These are phyloP conservation scores for Tholera decimalis DNA, from an alignment of 2,888 invertebrate genomes.

Conservation along the genomic window DNA sequence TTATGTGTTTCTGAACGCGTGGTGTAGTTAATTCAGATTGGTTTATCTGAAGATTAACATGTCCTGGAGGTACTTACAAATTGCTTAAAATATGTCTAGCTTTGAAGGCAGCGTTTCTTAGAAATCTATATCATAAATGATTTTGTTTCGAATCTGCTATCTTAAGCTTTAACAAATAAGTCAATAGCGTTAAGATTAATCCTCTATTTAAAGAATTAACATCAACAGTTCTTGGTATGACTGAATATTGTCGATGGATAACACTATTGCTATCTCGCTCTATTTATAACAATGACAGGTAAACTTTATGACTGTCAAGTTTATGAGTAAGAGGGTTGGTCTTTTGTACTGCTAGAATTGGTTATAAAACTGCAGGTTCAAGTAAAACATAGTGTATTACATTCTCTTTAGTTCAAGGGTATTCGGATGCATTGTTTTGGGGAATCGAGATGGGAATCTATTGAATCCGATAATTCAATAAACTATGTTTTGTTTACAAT, in stretches of 20 bases:
- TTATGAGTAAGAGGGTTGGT: constrained; percentile 22
- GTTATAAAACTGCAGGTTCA: constrained; percentile 7
- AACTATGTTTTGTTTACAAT: background rate
- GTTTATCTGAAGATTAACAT: constrained; percentile 23
- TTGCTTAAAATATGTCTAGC: background rate
- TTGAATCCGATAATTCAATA: background rate
- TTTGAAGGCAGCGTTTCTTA: constrained; percentile 14
- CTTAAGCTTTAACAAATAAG: constrained; percentile 8
- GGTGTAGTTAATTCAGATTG: constrained; percentile 12
- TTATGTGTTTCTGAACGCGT: constrained; percentile 14
- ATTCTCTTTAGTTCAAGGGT: too few relatives aligned
- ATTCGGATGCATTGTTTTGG: background rate
- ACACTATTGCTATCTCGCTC: constrained; percentile 16
- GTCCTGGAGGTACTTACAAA: background rate
- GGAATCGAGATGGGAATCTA: background rate
- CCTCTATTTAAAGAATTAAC: background rate
- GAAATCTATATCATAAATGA: background rate
- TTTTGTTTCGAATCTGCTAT: background rate
- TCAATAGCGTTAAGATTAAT: constrained; percentile 21
- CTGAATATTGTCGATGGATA: background rate
- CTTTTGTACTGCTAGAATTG: constrained; percentile 24
- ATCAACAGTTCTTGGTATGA: constrained; percentile 7
- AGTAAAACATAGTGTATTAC: too few relatives aligned
- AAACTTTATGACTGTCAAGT: constrained; percentile 18
- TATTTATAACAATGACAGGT: constrained; percentile 40